A percentile compares a stretch with the other conserved stretches of the same genome.
Evolutionary conservation across 2,113 vertebrate species (phyloP).

Genomic region (Hipposideros armiger): DNA sequence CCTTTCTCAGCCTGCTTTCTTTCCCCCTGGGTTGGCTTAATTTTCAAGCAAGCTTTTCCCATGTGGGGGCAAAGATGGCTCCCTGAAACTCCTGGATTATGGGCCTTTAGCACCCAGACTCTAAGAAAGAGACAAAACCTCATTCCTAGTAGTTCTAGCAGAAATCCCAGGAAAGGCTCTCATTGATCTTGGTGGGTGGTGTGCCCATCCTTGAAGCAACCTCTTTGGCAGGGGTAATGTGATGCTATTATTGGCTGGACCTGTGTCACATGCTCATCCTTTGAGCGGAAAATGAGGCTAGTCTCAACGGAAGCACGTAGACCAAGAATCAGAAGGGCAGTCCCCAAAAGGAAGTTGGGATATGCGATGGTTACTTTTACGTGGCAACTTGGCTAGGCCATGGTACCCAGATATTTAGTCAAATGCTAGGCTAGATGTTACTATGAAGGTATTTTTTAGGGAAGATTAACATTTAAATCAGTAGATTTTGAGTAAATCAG

Average conservation of each 20-base stretch:
- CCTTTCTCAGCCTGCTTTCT: not conserved
- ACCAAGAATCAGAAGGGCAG: not conserved
- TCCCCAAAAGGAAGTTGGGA: not conserved
- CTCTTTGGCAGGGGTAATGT: not conserved
- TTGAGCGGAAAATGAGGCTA: not conserved
- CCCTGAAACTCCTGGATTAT: not conserved
- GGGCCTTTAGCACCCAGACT: not conserved
- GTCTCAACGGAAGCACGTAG: not conserved
- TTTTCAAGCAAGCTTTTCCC: not conserved
- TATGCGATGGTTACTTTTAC: not conserved
- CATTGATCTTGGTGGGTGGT: not conserved
- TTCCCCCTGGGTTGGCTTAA: not conserved
- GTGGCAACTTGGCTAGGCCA: rapidly evolving
- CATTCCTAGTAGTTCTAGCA: not conserved
- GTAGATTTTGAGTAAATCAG: not conserved
- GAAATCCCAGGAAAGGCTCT: not conserved
- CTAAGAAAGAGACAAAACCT: not conserved
- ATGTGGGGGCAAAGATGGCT: not conserved
- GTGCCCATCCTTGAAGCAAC: not conserved
- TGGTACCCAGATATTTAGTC: not conserved
- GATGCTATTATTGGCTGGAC: not conserved
- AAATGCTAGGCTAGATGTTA: not conserved
- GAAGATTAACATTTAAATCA: not conserved
- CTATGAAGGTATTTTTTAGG: not conserved
- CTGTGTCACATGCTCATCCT: not conserved